Evolutionary conservation across 2,113 vertebrate species (phyloP).

Genomic region (Chlorocebus sabaeus): DNA sequence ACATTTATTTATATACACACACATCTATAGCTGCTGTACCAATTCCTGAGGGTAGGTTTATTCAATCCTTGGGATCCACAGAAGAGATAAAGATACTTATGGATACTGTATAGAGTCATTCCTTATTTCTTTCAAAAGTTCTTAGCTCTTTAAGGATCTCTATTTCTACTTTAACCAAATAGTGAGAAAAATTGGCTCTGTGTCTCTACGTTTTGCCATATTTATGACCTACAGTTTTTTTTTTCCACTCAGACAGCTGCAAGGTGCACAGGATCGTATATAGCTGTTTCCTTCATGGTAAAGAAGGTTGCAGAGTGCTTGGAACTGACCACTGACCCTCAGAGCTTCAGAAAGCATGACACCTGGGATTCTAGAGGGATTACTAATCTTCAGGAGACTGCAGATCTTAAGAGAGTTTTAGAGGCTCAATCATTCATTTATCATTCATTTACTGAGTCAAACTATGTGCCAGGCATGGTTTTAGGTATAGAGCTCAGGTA

Average conservation of each 20-base stretch:
- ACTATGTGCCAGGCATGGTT: background rate
- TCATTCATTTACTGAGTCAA: background rate
- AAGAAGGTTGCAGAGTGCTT: background rate
- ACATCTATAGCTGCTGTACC: background rate
- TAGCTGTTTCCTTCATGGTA: background rate
- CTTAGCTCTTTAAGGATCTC: background rate
- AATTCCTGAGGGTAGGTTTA: background rate
- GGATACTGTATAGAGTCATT: background rate
- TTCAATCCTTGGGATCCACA: background rate
- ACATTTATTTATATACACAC: background rate
- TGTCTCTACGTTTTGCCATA: background rate
- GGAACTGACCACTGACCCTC: background rate
- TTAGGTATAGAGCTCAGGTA: background rate
- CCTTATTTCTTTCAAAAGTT: background rate
- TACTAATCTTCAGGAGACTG: background rate
- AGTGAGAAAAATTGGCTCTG: background rate
- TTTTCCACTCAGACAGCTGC: background rate
- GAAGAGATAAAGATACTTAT: background rate
- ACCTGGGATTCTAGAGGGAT: background rate
- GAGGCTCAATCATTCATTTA: background rate
- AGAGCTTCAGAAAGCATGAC: background rate
- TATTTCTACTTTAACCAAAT: background rate
- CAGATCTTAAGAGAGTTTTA: background rate
- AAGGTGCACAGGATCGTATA: background rate
- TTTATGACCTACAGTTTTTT: background rate